These are phyloP conservation scores for Ammospiza maritima DNA, from an alignment of 2,797 vertebrate genomes.

Conservation along the genomic window DNA sequence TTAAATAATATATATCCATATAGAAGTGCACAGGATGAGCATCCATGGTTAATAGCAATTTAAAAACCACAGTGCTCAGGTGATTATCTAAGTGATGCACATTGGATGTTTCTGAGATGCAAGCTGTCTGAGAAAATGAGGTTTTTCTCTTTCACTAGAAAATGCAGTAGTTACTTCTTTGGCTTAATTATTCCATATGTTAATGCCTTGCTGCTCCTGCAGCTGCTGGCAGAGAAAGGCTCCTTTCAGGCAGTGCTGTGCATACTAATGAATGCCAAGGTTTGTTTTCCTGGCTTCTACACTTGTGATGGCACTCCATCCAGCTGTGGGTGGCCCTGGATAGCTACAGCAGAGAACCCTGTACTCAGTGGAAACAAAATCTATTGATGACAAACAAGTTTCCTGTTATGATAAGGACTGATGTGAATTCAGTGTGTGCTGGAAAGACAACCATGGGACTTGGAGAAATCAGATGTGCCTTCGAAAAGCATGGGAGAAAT, in stretches of 20 bases:
- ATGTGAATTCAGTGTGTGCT: slow-evolving; percentile 16
- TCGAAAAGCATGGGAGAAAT: slow-evolving; percentile 73
- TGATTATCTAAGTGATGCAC: neutral
- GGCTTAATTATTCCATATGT: slow-evolving; percentile 3
- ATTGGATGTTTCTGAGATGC: slow-evolving; percentile 4
- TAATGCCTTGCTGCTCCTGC: neutral
- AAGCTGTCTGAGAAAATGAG: neutral
- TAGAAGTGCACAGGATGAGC: neutral
- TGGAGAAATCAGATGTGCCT: slow-evolving; percentile 72
- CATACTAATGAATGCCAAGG: slow-evolving; percentile 31
- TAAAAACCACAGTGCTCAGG: neutral
- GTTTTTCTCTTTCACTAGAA: neutral
- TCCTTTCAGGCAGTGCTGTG: neutral
- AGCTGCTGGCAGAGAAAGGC: slow-evolving; percentile 27
- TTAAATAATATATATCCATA: neutral
- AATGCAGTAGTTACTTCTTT: slow-evolving; percentile 15
- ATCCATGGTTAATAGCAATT: neutral
- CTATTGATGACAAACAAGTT: slow-evolving; percentile 60
- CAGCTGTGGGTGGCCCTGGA: slow-evolving; percentile 12
- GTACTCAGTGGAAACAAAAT: slow-evolving; percentile 35
- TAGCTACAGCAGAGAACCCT: slow-evolving; percentile 41
- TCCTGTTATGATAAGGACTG: slow-evolving; percentile 2
- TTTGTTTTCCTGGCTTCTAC: slow-evolving; percentile 23
- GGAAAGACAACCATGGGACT: slow-evolving; percentile 24
- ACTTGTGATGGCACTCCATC: slow-evolving; percentile 5